These are phyloP conservation scores for Oryzias dopingdopingensis DNA, from an alignment of 2,797 vertebrate genomes.

Conservation along the genomic window DNA sequence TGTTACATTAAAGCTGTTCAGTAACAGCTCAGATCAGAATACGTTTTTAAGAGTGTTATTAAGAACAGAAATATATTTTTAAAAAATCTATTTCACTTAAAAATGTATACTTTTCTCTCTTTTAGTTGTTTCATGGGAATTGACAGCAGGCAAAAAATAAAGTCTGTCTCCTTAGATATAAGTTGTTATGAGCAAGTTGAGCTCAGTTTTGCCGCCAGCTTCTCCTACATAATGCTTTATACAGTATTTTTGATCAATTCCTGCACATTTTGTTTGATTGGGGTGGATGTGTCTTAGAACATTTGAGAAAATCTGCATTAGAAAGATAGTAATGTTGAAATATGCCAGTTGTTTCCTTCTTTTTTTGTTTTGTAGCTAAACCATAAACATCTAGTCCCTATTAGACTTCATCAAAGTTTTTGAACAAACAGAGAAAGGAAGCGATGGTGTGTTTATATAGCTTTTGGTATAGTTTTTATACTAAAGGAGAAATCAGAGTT, in stretches of 20 bases:
- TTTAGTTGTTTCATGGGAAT: neutral
- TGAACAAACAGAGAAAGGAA: constrained; percentile 17
- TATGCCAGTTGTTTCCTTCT: constrained; percentile 35
- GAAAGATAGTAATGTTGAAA: constrained; percentile 40
- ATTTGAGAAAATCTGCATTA: constrained; percentile 59
- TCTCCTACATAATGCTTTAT: constrained; percentile 51
- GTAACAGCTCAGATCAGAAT: neutral
- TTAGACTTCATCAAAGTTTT: neutral
- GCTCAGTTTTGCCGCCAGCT: constrained; percentile 33
- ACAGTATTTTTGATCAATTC: constrained; percentile 63
- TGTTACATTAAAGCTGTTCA: neutral
- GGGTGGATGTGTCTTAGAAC: constrained; percentile 52
- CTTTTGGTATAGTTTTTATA: constrained; percentile 13
- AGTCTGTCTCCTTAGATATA: constrained; percentile 42
- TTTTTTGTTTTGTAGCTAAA: constrained; percentile 53
- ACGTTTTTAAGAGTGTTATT: too few relatives aligned
- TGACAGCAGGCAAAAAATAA: constrained; percentile 6
- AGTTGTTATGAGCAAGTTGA: constrained; percentile 59
- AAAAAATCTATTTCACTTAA: neutral
- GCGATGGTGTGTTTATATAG: constrained; percentile 15
- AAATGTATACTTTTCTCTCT: neutral
- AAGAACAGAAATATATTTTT: too few relatives aligned
- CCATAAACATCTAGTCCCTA: constrained; percentile 12
- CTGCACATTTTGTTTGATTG: constrained; percentile 62
- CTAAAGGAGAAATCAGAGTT: constrained; percentile 15